Evolutionary conservation across 2,888 invertebrate species (phyloP).

Genomic region (Spicauda simplicius): DNA sequence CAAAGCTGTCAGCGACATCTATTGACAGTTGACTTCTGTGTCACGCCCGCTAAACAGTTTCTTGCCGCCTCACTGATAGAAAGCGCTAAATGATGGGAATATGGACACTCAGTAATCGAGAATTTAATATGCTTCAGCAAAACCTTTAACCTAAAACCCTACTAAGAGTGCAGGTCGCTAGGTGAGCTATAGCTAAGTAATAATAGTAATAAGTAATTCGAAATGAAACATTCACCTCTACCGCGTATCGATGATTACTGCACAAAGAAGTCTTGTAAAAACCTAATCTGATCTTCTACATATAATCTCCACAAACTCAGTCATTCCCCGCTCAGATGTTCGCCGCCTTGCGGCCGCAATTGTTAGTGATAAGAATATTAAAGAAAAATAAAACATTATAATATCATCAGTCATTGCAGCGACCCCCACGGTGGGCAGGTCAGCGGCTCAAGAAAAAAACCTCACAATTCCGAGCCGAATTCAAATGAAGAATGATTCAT

Average conservation of each 20-base stretch:
- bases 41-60: constrained; percentile 55
- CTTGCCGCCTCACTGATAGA: constrained; percentile 27
- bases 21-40: constrained; percentile 78
- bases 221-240: background rate
- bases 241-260: background rate
- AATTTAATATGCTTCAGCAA: constrained; percentile 2
- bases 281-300: constrained; percentile 40
- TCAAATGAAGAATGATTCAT: constrained; percentile 83
- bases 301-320: constrained; percentile 40
- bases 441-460: constrained; percentile 74
- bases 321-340: constrained; percentile 27
- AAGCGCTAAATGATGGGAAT: constrained; percentile 32
- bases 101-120: constrained; percentile 9
- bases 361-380: constrained; percentile 79
- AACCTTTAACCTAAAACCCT: constrained; percentile 1
- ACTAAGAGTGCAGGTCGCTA: background rate
- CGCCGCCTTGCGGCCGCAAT: constrained; percentile 61
- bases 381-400: constrained; percentile 84
- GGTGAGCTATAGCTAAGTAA: background rate
- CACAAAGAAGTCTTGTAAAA: constrained; percentile 15
- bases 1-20: constrained; percentile 80
- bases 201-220: background rate
- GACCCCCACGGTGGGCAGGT: constrained; percentile 81
- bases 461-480: constrained; percentile 70
- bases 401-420: constrained; percentile 77